phyloP scores from a whole-genome alignment of 1,140 invertebrate species.

The Drosophila sp. region DNA sequence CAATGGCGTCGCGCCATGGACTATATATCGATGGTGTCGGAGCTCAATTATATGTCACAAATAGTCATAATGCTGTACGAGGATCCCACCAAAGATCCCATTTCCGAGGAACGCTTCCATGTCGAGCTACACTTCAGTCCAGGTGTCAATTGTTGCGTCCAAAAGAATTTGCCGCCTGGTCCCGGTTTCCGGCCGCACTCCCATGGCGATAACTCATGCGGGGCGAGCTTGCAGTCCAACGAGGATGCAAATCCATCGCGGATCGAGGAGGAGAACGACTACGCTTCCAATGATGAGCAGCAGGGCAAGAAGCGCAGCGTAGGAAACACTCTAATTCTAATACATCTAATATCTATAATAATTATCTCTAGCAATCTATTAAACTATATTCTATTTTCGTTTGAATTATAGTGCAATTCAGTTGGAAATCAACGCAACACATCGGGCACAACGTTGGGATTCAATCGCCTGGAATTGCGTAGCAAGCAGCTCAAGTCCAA shows the following conservation, averaged over 20 bases:
- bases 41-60: conserved; percentile 99
- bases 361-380: too few relatives aligned
- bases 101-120: conserved; percentile 96
- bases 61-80: conserved; percentile 99
- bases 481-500: conserved; percentile 85
- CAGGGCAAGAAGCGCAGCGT: conserved; percentile 46
- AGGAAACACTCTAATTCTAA: not conserved
- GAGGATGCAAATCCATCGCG: conserved; percentile 85
- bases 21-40: conserved; percentile 98
- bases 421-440: conserved; percentile 7
- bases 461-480: conserved; percentile 65
- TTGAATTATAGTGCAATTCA: conserved; percentile 10
- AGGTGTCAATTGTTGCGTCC: conserved; percentile 97
- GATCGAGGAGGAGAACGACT: conserved; percentile 89
- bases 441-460: conserved; percentile 33
- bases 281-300: conserved; percentile 75
- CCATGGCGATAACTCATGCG: conserved; percentile 88
- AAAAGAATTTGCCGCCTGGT: conserved; percentile 96
- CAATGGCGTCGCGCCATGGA: conserved; percentile 99
- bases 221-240: conserved; percentile 58
- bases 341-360: too few relatives aligned
- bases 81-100: conserved; percentile 97
- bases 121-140: conserved; percentile 99
- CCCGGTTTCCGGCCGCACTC: conserved; percentile 97
- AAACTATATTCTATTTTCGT: not conserved